These are phyloP conservation scores for Cremastobaeus sp. DNA, from an alignment of 2,888 invertebrate genomes.

Conservation along the genomic window DNA sequence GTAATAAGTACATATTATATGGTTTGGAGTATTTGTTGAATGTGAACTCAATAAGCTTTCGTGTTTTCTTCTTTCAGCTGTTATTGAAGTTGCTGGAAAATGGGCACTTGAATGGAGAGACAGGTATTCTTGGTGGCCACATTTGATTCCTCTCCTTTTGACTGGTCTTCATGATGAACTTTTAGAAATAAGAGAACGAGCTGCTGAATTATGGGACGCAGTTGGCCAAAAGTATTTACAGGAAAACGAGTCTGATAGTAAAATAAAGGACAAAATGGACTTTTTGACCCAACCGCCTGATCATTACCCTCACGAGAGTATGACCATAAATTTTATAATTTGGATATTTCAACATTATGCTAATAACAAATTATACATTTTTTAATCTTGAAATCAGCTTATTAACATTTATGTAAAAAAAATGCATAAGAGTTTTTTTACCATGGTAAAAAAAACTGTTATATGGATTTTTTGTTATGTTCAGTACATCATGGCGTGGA, in stretches of 20 bases:
- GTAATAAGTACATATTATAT: conserved; percentile 58
- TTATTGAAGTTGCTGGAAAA: conserved; percentile 86
- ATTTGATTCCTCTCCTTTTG: conserved; percentile 89
- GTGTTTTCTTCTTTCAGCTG: conserved; percentile 79
- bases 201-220: conserved; percentile 83
- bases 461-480: too few relatives aligned
- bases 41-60: not conserved
- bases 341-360: not conserved
- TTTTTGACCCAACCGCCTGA: conserved; percentile 82
- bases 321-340: conserved; percentile 5
- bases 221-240: conserved; percentile 88
- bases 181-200: conserved; percentile 83
- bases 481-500: too few relatives aligned
- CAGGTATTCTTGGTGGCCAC: conserved; percentile 93
- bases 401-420: too few relatives aligned
- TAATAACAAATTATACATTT: not conserved
- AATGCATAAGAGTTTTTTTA: too few relatives aligned
- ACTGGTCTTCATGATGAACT: conserved; percentile 92
- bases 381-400: too few relatives aligned
- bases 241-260: conserved; percentile 90
- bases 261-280: conserved; percentile 88
- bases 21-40: not conserved
- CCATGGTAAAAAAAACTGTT: too few relatives aligned
- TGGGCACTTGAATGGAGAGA: conserved; percentile 90
- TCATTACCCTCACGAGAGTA: conserved; percentile 86